Base-by-base conservation (phyloP, 2,797 vertebrate species). In the Macrochelys suwanniensis region DNA sequence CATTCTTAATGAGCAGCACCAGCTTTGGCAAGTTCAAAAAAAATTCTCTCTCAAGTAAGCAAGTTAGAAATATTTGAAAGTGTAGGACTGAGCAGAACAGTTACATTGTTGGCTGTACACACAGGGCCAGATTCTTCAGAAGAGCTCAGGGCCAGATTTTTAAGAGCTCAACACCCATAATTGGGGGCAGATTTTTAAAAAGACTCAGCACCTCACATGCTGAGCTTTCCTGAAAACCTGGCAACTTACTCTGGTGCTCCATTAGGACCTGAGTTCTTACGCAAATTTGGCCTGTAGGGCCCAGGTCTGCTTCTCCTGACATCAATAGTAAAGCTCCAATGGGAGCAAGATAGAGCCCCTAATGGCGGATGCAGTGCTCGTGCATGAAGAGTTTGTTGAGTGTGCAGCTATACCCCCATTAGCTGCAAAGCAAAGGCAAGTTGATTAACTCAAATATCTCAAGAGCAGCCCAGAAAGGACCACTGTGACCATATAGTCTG, bases 1-100 rank as follows among this genome's bases (percentile, higher is more conserved):
- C 12, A n/a, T 45, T 80, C 59, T 51, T 28, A 33, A 80, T 2
- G 42, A 85, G 78, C n/a, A 23, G 26, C 54, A 10, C 0, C 0
- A 7, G 28, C 47, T 33, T 31, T 13, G 23, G 68, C 1, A 0
- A 0, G 0, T 13, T 33, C 47, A 74, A 84, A 77, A 77, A 49
- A 79, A 76, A 16, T 7, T n/a, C 37, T 49, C 26, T 57, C 50
- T 31, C 50, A 5, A 61, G 47, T 37, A 59, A 51, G 28, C 84
- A 65, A 59, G 45, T 77, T 1, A 0, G 4, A 7, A 11, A 4
- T 12, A 4, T 13, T 49, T 42, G 65, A 71, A 37, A 23, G 33
- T 21, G 9, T 71, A 45, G 87, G 49, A 51, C 49, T 19, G 47
- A 65, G 74, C 57, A 25, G 71, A 82, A 45, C 0, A 0, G 77